phyloP scores from a whole-genome alignment of 1,140 invertebrate genomes.

The Calephelis virginiensis region DNA sequence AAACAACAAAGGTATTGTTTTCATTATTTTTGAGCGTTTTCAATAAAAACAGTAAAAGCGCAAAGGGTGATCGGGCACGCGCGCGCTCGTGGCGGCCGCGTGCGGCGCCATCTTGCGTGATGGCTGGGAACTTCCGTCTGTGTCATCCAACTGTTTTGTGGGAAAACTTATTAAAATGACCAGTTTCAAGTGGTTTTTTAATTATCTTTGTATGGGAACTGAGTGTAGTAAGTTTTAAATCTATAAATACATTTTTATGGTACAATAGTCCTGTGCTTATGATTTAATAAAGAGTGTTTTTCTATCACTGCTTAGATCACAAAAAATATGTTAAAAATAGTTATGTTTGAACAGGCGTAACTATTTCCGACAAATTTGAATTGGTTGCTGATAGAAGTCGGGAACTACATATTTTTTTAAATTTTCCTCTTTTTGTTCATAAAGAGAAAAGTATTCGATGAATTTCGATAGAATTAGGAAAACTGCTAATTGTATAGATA shows the following conservation, averaged over 20 bases:
- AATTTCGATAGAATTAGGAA: no score
- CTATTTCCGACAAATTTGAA: no score
- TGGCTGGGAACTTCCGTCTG: constrained; percentile 68
- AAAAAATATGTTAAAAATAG: no score
- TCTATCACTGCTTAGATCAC: no score
- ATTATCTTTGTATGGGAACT: constrained; percentile 13
- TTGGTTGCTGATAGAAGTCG: no score
- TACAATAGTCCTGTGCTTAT: background rate
- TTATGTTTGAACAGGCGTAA: no score
- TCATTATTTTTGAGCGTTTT: constrained; percentile 68
- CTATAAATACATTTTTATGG: background rate
- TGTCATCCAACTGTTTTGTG: constrained; percentile 53
- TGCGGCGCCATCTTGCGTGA: constrained; percentile 59
- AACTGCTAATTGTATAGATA: no score
- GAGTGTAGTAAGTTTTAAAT: constrained; percentile 2
- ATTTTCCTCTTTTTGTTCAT: no score
- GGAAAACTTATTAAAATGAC: constrained; percentile 43
- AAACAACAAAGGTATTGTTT: constrained; percentile 57
- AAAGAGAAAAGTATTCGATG: no score
- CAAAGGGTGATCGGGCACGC: constrained; percentile 51
- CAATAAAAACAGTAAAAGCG: constrained; percentile 66
- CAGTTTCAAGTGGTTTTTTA: constrained; percentile 26
- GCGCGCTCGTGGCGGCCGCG: constrained; percentile 48
- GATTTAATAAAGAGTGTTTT: background rate
- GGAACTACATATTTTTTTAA: no score